Conservation (phyloP, 1,140 invertebrate genomes). For the Nautilus pompilius region DNA sequence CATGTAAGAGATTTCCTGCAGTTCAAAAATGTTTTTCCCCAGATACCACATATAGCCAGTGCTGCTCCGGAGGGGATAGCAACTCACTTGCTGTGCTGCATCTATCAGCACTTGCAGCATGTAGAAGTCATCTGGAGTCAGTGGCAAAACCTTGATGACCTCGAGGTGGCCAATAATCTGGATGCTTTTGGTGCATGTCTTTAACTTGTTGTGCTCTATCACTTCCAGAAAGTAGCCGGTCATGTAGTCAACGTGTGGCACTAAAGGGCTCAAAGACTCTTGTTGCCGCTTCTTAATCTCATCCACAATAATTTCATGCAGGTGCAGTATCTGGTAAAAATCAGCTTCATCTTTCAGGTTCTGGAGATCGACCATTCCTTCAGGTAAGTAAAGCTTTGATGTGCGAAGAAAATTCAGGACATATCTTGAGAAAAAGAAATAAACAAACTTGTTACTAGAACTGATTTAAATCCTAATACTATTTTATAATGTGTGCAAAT, state of each 20-base stretch:
- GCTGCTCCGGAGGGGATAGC: background rate
- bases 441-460: no score
- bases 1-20: background rate
- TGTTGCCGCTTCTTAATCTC: background rate
- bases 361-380: background rate
- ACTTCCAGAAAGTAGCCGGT: background rate
- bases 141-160: background rate
- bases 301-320: background rate
- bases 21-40: background rate
- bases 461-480: no score
- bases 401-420: background rate
- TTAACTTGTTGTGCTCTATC: background rate
- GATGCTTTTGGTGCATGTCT: background rate
- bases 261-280: background rate
- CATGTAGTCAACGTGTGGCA: background rate
- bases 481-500: no score
- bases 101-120: background rate
- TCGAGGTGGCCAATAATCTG: background rate
- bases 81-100: background rate
- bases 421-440: background rate
- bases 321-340: background rate
- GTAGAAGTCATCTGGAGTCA: background rate
- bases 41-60: slow-evolving; percentile 2
- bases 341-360: background rate
- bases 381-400: background rate